Percentiles rank a stretch among this genome's conserved stretches.
Conservation (phyloP, 2,113 vertebrate genomes). For the Platycercus adscitus region DNA sequence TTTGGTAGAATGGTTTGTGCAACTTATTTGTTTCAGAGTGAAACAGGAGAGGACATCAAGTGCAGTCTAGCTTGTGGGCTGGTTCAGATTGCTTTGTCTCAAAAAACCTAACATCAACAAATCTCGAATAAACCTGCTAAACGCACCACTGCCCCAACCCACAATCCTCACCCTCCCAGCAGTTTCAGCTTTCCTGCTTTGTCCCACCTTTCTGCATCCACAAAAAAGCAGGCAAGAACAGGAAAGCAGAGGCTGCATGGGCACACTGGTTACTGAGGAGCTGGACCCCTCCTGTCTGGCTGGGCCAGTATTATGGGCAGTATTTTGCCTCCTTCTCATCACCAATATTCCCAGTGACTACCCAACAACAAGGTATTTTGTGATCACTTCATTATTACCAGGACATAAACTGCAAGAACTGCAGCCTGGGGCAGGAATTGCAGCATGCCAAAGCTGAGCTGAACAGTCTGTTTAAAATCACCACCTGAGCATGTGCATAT, state of each 20-base stretch:
- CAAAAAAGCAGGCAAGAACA: not conserved
- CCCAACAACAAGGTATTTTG: rapidly evolving
- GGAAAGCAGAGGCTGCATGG: not conserved
- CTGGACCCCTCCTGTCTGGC: not conserved
- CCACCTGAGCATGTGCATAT: not conserved
- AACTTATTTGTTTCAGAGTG: not conserved
- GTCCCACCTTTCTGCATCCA: not conserved
- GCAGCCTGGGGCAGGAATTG: not conserved
- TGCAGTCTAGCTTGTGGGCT: not conserved
- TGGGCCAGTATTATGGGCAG: rapidly evolving
- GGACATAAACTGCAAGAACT: not conserved
- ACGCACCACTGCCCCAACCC: not conserved
- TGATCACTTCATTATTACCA: not conserved
- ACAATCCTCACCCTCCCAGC: not conserved
- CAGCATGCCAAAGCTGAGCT: not conserved
- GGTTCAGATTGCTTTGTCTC: not conserved
- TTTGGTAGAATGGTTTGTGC: not conserved
- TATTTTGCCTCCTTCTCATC: not conserved
- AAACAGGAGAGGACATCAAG: not conserved
- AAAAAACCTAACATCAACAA: not conserved
- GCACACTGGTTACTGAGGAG: not conserved
- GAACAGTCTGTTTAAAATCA: not conserved
- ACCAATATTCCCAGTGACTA: rapidly evolving
- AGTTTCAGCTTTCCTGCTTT: not conserved
- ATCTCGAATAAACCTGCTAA: not conserved